A percentile compares a stretch with the other conserved stretches of the same genome.
These are phyloP conservation scores for Pteromalus puparum DNA, from an alignment of 1,140 invertebrate species.

Conservation along the genomic window DNA sequence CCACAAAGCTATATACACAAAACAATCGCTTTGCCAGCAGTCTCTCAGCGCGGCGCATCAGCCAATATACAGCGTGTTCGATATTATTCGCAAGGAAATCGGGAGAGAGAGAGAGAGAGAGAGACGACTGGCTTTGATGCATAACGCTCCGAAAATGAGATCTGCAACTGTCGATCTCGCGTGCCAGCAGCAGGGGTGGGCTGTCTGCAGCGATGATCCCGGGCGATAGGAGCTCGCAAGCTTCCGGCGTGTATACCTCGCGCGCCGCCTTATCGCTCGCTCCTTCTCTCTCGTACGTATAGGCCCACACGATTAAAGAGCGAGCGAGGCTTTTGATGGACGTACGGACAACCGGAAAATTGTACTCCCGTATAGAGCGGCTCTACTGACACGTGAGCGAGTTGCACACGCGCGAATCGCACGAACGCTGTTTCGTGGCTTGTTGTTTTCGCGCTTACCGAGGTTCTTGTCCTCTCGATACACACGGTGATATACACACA, in stretches of 20 bases:
- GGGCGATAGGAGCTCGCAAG: neutral
- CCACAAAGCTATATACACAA: no score
- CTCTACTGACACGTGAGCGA: conserved; percentile 53
- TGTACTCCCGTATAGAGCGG: conserved; percentile 33
- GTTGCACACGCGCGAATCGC: conserved; percentile 50
- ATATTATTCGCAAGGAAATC: no score
- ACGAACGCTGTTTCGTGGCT: neutral
- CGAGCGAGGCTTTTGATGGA: conserved; percentile 43
- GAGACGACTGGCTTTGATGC: neutral
- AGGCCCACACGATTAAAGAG: conserved; percentile 2
- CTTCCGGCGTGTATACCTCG: neutral
- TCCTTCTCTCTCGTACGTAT: neutral
- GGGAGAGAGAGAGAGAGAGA: no score
- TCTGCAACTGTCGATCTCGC: conserved; percentile 43
- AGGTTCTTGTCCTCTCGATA: neutral
- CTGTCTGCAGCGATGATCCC: neutral
- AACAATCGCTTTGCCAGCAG: no score
- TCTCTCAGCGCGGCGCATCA: no score
- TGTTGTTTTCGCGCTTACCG: neutral
- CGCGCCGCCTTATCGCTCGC: neutral
- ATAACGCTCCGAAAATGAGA: conserved; percentile 10
- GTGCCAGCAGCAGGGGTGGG: neutral
- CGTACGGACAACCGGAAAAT: conserved; percentile 57
- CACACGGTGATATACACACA: no score
- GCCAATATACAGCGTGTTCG: no score